These are phyloP conservation scores for Acrocyrtus sp. DNA, from an alignment of 2,888 invertebrate genomes.

Conservation along the genomic window DNA sequence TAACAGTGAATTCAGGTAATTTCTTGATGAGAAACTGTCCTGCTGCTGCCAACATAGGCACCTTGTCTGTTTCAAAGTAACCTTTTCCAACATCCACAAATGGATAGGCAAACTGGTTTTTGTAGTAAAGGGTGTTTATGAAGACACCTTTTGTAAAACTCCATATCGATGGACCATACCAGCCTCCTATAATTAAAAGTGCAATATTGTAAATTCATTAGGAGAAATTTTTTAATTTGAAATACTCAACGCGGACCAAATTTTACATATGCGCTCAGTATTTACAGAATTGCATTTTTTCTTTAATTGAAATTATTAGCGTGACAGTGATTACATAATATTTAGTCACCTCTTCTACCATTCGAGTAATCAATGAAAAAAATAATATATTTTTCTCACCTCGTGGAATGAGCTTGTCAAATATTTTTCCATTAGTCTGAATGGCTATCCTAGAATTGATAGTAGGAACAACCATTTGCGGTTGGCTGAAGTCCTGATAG, in stretches of 20 bases:
- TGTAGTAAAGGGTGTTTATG: constrained; percentile 58
- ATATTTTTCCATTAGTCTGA: constrained; percentile 58
- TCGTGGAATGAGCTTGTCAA: constrained; percentile 56
- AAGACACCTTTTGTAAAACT: constrained; percentile 58
- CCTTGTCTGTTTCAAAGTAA: constrained; percentile 52
- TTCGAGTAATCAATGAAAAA: background rate
- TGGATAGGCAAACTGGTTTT: constrained; percentile 51
- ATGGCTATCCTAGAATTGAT: constrained; percentile 56
- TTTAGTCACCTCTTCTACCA: background rate
- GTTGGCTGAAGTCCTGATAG: constrained; percentile 56
- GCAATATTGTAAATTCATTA: background rate
- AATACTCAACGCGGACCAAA: too few species aligned
- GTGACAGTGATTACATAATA: too few species aligned
- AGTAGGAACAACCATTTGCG: constrained; percentile 50
- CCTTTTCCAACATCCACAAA: constrained; percentile 50
- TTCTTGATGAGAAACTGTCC: constrained; percentile 50
- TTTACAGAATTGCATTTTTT: too few species aligned
- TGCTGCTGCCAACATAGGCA: constrained; percentile 56
- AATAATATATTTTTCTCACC: constrained; percentile 34
- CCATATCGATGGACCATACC: constrained; percentile 58
- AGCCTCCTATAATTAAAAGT: constrained; percentile 47
- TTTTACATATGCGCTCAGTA: too few species aligned
- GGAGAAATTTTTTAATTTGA: background rate
- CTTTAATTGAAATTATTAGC: too few species aligned
- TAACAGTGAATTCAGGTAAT: constrained; percentile 50